Percentiles rank a stretch among this genome's conserved stretches.
These are phyloP conservation scores for Penaeus indicus DNA, from an alignment of 1,140 invertebrate genomes.

Conservation along the genomic window DNA sequence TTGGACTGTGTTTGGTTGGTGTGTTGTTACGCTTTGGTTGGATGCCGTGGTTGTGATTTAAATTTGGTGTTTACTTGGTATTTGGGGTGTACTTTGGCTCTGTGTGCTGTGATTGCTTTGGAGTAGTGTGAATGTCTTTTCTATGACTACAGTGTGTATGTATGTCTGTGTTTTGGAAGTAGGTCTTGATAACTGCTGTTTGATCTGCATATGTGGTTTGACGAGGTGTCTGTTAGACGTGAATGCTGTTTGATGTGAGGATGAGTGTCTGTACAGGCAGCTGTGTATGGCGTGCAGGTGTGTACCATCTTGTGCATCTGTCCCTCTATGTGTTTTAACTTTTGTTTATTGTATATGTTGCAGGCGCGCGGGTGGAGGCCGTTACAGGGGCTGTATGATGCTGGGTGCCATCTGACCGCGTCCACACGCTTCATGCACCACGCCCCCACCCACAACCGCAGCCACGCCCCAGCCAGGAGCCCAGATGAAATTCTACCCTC, in stretches of 20 bases:
- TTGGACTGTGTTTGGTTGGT: no score
- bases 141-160: no score
- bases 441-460: constrained; percentile 31
- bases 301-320: constrained; percentile 36
- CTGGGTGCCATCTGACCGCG: constrained; percentile 29
- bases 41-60: no score
- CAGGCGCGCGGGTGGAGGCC: constrained; percentile 40
- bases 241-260: not conserved
- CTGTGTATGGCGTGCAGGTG: constrained; percentile 20
- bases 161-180: no score
- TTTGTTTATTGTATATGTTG: constrained; percentile 37
- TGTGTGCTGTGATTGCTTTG: no score
- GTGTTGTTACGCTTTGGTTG: no score
- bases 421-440: constrained; percentile 45
- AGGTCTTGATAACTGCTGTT: no score
- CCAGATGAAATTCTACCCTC: constrained; percentile 67
- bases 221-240: not conserved
- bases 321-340: constrained; percentile 41
- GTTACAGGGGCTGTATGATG: constrained; percentile 36
- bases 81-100: no score
- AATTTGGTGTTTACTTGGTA: no score
- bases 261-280: not conserved
- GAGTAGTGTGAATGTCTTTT: no score
- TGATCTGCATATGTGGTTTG: no score
- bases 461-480: constrained; percentile 37